phyloP scores from a whole-genome alignment of 1,140 invertebrate species.

The Drosophila trapezifrons region DNA sequence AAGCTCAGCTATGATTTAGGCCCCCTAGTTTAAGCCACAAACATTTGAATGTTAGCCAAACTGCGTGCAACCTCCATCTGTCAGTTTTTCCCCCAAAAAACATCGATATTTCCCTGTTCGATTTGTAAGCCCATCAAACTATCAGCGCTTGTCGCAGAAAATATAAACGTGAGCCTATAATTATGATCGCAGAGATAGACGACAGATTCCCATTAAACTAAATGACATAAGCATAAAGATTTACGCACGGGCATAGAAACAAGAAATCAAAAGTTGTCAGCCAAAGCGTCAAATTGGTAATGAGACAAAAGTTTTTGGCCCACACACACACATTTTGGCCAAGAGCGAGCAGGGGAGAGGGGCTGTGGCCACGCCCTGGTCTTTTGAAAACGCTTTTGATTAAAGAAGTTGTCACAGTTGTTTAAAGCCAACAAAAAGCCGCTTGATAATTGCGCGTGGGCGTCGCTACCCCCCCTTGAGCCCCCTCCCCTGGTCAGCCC shows the following conservation, averaged over 20 bases:
- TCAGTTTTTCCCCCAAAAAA: neutral
- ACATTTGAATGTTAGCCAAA: neutral
- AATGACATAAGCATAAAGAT: slow-evolving; percentile 81
- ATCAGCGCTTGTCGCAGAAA: slow-evolving; percentile 55
- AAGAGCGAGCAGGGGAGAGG: neutral
- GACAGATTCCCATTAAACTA: slow-evolving; percentile 70
- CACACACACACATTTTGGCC: slow-evolving; percentile 23
- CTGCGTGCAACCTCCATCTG: neutral
- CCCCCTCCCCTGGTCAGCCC: neutral
- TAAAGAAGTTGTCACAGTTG: slow-evolving; percentile 76
- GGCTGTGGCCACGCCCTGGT: slow-evolving; percentile 54
- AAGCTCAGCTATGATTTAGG: neutral
- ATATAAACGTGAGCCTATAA: slow-evolving; percentile 28
- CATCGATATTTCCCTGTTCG: slow-evolving; percentile 8
- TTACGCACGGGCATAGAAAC: slow-evolving; percentile 50
- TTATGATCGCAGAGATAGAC: slow-evolving; percentile 21
- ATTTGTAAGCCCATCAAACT: slow-evolving; percentile 26
- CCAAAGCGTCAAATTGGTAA: slow-evolving; percentile 80
- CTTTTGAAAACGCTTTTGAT: slow-evolving; percentile 63
- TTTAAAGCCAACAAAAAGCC: slow-evolving; percentile 49
- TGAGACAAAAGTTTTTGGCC: slow-evolving; percentile 55
- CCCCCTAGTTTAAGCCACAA: neutral
- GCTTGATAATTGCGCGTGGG: slow-evolving; percentile 75
- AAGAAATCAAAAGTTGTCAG: slow-evolving; percentile 72
- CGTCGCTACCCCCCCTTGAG: slow-evolving; percentile 16